Evolutionary conservation across 2,797 vertebrate genomes (phyloP).

Genomic region (Apogon hyalosoma): DNA sequence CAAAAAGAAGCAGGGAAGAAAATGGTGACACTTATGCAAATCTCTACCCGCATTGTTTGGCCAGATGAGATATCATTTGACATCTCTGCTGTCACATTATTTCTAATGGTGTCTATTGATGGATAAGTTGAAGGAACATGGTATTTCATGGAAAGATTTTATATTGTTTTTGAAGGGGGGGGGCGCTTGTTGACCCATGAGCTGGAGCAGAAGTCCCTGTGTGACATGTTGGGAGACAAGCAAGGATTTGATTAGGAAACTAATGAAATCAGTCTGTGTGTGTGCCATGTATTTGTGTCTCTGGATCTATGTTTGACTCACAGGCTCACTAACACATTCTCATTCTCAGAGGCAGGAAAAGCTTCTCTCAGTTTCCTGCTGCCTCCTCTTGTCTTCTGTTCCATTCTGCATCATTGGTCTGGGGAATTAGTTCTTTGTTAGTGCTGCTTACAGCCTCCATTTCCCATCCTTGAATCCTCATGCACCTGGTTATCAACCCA

Average conservation of each 20-base stretch:
- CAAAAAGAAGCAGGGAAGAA: slow-evolving; percentile 21
- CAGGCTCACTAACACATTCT: slow-evolving; percentile 23
- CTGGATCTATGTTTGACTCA: slow-evolving; percentile 30
- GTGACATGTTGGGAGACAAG: slow-evolving; percentile 41
- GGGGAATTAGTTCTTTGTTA: slow-evolving; percentile 63
- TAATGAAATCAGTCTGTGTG: slow-evolving; percentile 66
- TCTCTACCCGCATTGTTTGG: background rate
- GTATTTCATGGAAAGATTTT: background rate
- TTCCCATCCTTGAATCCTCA: slow-evolving; percentile 48
- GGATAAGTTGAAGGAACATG: background rate
- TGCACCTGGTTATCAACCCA: slow-evolving; percentile 59
- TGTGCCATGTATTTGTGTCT: slow-evolving; percentile 18
- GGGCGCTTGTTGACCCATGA: slow-evolving; percentile 38
- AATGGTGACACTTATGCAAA: slow-evolving; percentile 12
- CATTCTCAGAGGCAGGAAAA: slow-evolving; percentile 36
- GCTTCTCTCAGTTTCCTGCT: slow-evolving; percentile 40
- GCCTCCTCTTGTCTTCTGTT: slow-evolving; percentile 32
- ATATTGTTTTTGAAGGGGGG: slow-evolving; percentile 1
- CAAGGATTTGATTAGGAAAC: slow-evolving; percentile 62
- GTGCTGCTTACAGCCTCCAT: slow-evolving; percentile 47
- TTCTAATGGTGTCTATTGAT: slow-evolving; percentile 14
- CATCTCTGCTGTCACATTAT: background rate
- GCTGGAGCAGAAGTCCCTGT: slow-evolving; percentile 35
- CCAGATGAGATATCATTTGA: slow-evolving; percentile 11
- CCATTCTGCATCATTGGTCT: slow-evolving; percentile 69